A percentile compares a stretch with the other conserved stretches of the same genome.
phyloP scores from a whole-genome alignment of 2,797 vertebrate genomes.

The Melopsittacus undulatus region DNA sequence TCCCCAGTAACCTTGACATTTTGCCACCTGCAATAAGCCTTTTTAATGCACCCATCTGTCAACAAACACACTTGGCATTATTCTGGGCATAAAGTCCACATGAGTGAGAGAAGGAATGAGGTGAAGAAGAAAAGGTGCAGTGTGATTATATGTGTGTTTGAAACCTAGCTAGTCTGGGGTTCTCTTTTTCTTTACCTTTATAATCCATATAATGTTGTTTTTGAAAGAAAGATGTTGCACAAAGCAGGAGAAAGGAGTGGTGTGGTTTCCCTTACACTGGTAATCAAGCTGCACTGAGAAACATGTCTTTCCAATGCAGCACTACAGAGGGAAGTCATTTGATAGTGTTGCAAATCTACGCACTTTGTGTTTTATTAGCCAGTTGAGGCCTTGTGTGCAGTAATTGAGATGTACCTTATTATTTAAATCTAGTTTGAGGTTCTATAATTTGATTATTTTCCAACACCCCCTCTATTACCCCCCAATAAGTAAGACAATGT shows the following conservation, averaged over 20 bases:
- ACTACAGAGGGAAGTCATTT: background rate
- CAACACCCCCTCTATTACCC: background rate
- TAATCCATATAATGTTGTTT: background rate
- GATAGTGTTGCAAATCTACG: background rate
- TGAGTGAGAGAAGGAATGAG: background rate
- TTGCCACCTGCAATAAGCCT: background rate
- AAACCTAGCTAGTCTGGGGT: background rate
- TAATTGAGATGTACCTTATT: background rate
- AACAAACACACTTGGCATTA: background rate
- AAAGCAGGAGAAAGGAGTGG: background rate
- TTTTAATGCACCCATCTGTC: background rate
- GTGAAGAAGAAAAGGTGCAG: background rate
- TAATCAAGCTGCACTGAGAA: background rate
- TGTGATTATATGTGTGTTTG: background rate
- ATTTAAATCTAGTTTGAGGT: background rate
- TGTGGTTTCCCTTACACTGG: background rate
- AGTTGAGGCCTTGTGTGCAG: background rate
- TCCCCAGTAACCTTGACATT: background rate
- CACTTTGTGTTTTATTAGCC: background rate
- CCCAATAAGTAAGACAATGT: background rate
- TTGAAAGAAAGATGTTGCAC: background rate
- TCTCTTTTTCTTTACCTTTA: background rate
- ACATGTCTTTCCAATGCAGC: background rate
- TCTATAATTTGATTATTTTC: background rate
- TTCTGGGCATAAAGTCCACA: background rate